Base-by-base conservation (phyloP, 1,140 invertebrate species). In the Venturia canescens region DNA sequence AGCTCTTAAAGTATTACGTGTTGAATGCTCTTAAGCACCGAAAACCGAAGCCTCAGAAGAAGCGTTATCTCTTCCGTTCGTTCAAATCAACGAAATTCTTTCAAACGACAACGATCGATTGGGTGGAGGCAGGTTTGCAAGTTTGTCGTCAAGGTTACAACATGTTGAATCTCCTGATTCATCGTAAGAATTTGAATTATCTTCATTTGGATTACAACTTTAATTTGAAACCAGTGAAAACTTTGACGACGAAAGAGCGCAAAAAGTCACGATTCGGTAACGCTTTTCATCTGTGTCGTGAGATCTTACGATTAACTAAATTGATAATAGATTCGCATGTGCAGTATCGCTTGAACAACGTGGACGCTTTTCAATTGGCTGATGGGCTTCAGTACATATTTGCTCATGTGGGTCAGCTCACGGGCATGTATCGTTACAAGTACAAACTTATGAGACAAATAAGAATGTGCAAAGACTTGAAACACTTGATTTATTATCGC, bases 41-140 rank as follows among this genome's bases (percentile, higher is more conserved):
- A 80, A 96, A 97, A 44, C 99, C 99, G 1, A 99, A 99, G 90
- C 97, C 99, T 23, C 99, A 99, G 88, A 99, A 99, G 92, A 99
- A 99, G 89, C 94, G 98, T 74, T 99, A 99, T 88, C 92, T 99
- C 18, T 99, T 99, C 94, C 94, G 98, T 21, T 99, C 99, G 0
- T 99, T 99, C 92, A 99, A 99, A 92, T 97, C 98, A 0, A 99
- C 99, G 0, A 99, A 99, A 92, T 99, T 99, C 92, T 99, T 99
- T 94, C 99, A 99, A 95, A 98, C 98, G 0, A 99, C 99, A 18
- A 99, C 98, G 0, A 93, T 99, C 79, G 99, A 99, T 92, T 99
- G 99, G 99, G 99, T 99, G 1, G 99, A 99, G 92, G 98, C 98
- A 75, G 99, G 99, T 31, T 91, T 99, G 7, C 97, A 98, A 93